Conservation (phyloP, 2,888 invertebrate genomes). For the Argyra leucocephala region DNA sequence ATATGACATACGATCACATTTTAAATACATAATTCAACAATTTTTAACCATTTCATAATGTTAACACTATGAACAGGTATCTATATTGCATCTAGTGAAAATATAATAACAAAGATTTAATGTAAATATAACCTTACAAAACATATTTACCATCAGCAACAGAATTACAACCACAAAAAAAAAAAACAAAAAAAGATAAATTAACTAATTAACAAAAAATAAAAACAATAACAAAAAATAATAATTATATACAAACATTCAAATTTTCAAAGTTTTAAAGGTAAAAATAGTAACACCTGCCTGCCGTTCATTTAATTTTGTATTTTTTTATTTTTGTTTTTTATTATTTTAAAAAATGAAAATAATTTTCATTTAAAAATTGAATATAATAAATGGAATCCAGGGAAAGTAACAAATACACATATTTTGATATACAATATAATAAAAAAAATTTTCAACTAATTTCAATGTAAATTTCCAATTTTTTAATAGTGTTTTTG, state of each 20-base stretch:
- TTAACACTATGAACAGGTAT: too few species aligned
- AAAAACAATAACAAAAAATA: not conserved
- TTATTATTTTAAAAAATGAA: not conserved
- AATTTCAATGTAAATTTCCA: not conserved
- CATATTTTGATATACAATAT: too few species aligned
- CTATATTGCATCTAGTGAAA: too few species aligned
- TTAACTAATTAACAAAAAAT: not conserved
- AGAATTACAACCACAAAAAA: not conserved
- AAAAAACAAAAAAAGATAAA: not conserved
- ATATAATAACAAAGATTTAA: too few species aligned
- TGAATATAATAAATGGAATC: too few species aligned
- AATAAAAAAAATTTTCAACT: not conserved
- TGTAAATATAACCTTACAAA: not conserved
- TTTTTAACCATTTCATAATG: too few species aligned
- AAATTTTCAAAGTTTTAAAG: not conserved
- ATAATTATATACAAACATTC: not conserved
- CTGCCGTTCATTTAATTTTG: not conserved
- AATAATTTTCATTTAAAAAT: too few species aligned
- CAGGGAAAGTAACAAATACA: too few species aligned
- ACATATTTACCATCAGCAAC: not conserved
- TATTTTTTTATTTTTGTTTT: not conserved
- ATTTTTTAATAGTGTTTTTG: not conserved
- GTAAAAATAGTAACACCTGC: conserved; percentile 1
- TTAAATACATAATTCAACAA: too few species aligned
- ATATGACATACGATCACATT: too few species aligned